Base-by-base conservation (phyloP, 2,113 vertebrate species). In the Neodon shergylaensis region DNA sequence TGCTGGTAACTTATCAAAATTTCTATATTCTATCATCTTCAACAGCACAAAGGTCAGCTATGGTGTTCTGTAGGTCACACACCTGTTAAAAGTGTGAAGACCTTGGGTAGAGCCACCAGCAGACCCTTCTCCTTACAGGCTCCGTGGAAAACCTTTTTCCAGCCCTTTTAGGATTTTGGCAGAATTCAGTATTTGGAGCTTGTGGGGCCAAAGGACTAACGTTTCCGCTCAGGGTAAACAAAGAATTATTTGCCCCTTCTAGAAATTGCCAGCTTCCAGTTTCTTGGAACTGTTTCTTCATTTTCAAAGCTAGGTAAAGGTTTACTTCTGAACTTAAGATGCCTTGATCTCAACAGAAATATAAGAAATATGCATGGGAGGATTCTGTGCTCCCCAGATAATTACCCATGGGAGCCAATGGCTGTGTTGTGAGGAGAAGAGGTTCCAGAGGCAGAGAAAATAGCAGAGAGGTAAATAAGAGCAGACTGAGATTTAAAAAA, bases 351-450 rank as follows among this genome's bases (percentile, higher is more conserved):
- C 13, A 96, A 58, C 0, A 74, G 36, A 47, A 93, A 92, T 58
- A 6, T 17, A 74, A 83, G 1, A n/a, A 9, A 66, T 11, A 74
- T 31, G 5, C 47, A 44, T 76, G 39, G 33, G 39, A 52, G 22
- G 54, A 42, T 28, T 6, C 31, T 21, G 0, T 7, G 5, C 28
- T 44, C n/a, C 54, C 77, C 42, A 65, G 19, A 47, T 5, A 16
- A 63, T 1, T 9, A 13, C 3, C 1, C 61, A 5, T 54, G 26
- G 28, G 28, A 28, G 14, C 26, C 42, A 90, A 65, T 66, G 4
- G 2, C n/a, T 26, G 0, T 33, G 19, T 36, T 1, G 9, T 4
- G 42, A 12, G 1, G 0, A 4, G 4, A 14, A 33, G 73, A 26
- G 5, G 16, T 17, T 16, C 85, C 84, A 5, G 73, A 47, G 24